Evolutionary conservation across 2,113 vertebrate species (phyloP).

Genomic region (Forbesichthys agassizii): DNA sequence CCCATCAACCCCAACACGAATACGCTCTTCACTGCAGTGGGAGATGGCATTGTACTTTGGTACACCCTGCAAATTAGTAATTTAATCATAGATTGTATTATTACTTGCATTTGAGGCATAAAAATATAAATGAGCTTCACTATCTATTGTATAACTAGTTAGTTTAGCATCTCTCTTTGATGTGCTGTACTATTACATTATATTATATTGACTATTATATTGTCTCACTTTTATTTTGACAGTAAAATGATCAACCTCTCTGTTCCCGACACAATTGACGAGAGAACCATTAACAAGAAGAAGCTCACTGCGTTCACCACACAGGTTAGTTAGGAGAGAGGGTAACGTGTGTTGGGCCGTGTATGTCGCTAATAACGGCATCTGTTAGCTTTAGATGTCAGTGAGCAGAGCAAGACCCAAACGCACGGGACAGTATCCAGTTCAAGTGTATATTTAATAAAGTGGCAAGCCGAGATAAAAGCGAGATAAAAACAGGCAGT

Average conservation of each 20-base stretch:
- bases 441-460: too few species aligned
- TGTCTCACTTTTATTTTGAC: constrained; percentile 19
- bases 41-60: constrained; percentile 90
- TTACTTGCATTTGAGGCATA: not conserved
- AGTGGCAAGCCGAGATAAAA: too few species aligned
- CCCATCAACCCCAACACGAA: constrained; percentile 88
- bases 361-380: not conserved
- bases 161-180: too few species aligned
- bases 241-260: constrained; percentile 99
- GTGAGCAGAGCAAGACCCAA: too few species aligned
- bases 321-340: constrained; percentile 76
- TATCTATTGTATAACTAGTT: too few species aligned
- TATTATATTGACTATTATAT: not conserved
- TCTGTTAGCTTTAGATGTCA: too few species aligned
- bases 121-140: not conserved
- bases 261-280: constrained; percentile 95
- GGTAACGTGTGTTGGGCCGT: not conserved
- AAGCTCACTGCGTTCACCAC: constrained; percentile 93
- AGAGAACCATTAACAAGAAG: constrained; percentile 97
- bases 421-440: too few species aligned
- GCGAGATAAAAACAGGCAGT: too few species aligned
- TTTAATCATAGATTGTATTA: not conserved
- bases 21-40: constrained; percentile 86
- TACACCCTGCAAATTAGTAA: constrained; percentile 57
- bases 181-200: not conserved